phyloP scores from a whole-genome alignment of 2,888 invertebrate species.

The Priocnemis perturbator region DNA sequence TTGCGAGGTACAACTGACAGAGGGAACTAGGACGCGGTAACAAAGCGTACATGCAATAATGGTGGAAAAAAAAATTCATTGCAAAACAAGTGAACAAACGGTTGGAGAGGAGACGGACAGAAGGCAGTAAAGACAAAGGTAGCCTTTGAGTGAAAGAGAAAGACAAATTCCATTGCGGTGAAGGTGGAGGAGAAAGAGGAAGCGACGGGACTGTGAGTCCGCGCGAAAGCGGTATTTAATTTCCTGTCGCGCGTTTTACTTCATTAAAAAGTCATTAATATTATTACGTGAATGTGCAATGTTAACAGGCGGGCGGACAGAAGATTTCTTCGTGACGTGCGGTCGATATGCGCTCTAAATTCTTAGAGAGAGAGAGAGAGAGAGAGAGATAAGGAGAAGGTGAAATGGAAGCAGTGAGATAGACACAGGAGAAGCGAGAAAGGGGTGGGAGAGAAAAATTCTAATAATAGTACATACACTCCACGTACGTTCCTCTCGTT shows the following conservation, averaged over 20 bases:
- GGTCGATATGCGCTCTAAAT: conserved; percentile 5
- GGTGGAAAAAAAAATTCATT: no score
- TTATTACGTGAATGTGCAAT: conserved; percentile 45
- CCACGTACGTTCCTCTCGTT: conserved; percentile 15
- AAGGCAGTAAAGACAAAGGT: no score
- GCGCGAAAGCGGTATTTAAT: conserved; percentile 50
- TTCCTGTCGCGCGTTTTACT: conserved; percentile 63
- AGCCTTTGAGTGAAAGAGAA: conserved; percentile 8
- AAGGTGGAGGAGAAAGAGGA: not conserved
- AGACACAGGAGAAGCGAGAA: not conserved
- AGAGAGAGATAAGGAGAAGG: not conserved
- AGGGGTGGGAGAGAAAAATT: no score
- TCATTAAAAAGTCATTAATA: conserved; percentile 64
- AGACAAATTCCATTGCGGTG: conserved; percentile 22
- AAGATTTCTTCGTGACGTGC: conserved; percentile 16
- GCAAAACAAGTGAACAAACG: no score
- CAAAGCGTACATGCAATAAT: no score
- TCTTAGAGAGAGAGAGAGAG: not conserved
- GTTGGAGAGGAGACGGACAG: no score
- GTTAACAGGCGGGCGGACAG: conserved; percentile 5
- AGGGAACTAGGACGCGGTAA: no score
- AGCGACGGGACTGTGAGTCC: not conserved
- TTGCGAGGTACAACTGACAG: no score
- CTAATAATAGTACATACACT: not conserved
- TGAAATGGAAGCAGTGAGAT: not conserved